Evolutionary conservation across 2,113 vertebrate genomes (phyloP).

Genomic region (Ptilorrhoa leucosticta): DNA sequence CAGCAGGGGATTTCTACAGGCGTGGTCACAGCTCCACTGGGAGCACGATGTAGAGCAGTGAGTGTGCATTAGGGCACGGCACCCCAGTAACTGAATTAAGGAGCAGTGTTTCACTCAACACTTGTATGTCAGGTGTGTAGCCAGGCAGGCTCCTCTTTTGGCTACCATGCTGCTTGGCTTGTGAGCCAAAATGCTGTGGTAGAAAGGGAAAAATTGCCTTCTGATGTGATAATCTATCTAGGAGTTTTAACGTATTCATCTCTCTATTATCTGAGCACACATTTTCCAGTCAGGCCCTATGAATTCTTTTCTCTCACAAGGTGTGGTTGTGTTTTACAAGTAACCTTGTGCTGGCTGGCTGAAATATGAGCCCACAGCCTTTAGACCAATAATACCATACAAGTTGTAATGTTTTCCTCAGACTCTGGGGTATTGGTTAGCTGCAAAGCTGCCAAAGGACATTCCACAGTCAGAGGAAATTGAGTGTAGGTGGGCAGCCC

Average conservation of each 20-base stretch:
- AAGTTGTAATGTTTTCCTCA: conserved; percentile 15
- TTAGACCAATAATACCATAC: background rate
- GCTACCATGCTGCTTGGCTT: background rate
- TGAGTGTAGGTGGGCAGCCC: conserved; percentile 38
- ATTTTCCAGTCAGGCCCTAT: background rate
- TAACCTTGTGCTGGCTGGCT: background rate
- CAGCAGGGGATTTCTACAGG: background rate
- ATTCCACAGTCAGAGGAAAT: conserved; percentile 48
- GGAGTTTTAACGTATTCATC: background rate
- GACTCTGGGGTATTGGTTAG: background rate
- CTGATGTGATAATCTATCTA: background rate
- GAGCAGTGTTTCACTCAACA: background rate
- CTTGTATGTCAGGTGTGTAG: background rate
- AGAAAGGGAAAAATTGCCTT: background rate
- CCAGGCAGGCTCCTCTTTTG: background rate
- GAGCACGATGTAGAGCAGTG: background rate
- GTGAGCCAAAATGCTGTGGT: background rate
- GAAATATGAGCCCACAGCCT: background rate
- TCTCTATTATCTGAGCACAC: background rate
- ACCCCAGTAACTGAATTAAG: background rate
- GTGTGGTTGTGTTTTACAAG: conserved; percentile 9
- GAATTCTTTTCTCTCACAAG: background rate
- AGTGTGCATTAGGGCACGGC: accelerated
- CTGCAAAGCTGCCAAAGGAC: conserved; percentile 43
- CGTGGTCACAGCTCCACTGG: background rate